phyloP scores from a whole-genome alignment of 2,888 invertebrate genomes.

The Elmis aenea region DNA sequence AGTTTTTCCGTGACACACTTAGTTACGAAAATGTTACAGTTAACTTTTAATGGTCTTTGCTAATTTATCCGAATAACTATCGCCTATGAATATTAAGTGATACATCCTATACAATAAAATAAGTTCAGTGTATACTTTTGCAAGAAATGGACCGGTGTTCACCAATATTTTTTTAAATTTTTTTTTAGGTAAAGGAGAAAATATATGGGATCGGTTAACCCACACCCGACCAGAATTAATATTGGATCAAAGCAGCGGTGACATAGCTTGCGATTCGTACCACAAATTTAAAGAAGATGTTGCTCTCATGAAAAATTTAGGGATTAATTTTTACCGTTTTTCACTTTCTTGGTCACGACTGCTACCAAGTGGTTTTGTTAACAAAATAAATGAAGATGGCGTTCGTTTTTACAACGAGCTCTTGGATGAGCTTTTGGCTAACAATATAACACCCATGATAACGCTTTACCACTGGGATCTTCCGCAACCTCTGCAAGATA shows the following conservation, averaged over 20 bases:
- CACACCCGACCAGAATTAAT: conserved; percentile 51
- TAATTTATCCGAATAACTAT: too few relatives aligned
- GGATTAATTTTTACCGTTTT: conserved; percentile 54
- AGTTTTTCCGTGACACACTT: too few relatives aligned
- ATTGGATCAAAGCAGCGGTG: conserved; percentile 49
- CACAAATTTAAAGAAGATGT: conserved; percentile 60
- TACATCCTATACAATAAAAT: too few relatives aligned
- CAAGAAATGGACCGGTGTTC: too few relatives aligned
- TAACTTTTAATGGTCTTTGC: too few relatives aligned
- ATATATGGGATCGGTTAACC: conserved; percentile 49
- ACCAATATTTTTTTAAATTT: not conserved
- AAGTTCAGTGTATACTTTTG: too few relatives aligned
- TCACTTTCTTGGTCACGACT: conserved; percentile 63
- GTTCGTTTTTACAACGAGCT: conserved; percentile 70
- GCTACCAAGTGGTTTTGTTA: conserved; percentile 58
- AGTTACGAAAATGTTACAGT: too few relatives aligned
- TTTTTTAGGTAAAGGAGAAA: conserved; percentile 44
- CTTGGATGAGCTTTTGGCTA: conserved; percentile 60
- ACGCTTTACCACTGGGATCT: conserved; percentile 40
- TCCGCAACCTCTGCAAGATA: conserved; percentile 43
- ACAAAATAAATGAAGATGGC: conserved; percentile 62
- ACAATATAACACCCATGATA: conserved; percentile 51
- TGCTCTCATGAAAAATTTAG: conserved; percentile 51
- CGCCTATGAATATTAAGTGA: too few relatives aligned
- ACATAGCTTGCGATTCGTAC: conserved; percentile 64